Conservation (phyloP, 2,888 invertebrate genomes). For the Agonopterix arenella region DNA sequence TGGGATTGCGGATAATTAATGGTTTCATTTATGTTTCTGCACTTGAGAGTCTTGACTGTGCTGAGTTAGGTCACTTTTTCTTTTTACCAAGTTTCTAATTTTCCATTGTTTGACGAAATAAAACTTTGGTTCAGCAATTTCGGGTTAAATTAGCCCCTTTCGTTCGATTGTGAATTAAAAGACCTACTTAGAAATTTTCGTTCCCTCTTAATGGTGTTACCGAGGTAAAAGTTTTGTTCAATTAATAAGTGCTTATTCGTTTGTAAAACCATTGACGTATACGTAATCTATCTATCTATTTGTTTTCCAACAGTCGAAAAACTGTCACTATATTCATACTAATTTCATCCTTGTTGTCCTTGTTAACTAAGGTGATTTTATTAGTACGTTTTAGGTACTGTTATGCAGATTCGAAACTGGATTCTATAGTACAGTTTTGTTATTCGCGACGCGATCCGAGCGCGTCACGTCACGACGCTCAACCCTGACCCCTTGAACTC, state of each 20-base stretch:
- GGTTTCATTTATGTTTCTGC: constrained; percentile 76
- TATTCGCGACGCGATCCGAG: constrained; percentile 54
- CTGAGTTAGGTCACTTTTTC: constrained; percentile 57
- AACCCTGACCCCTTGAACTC: constrained; percentile 72
- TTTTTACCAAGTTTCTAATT: constrained; percentile 56
- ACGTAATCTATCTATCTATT: too few relatives aligned
- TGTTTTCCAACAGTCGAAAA: too few relatives aligned
- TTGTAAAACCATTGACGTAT: too few relatives aligned
- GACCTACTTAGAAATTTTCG: too few relatives aligned
- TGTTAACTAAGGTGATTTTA: neutral
- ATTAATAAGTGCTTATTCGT: too few relatives aligned
- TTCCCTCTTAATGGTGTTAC: too few relatives aligned
- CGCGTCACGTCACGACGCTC: constrained; percentile 32
- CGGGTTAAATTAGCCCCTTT: too few relatives aligned
- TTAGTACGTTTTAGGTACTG: constrained; percentile 23
- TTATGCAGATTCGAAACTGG: constrained; percentile 49
- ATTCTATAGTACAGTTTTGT: constrained; percentile 48
- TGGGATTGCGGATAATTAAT: constrained; percentile 72
- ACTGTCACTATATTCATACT: neutral
- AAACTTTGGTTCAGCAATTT: constrained; percentile 3
- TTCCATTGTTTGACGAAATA: constrained; percentile 58
- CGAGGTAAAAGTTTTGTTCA: too few relatives aligned
- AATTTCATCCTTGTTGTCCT: neutral
- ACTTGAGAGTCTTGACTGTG: constrained; percentile 71
- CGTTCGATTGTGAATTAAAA: too few relatives aligned